phyloP scores from a whole-genome alignment of 2,113 vertebrate species.

The Vulpes vulpes region DNA sequence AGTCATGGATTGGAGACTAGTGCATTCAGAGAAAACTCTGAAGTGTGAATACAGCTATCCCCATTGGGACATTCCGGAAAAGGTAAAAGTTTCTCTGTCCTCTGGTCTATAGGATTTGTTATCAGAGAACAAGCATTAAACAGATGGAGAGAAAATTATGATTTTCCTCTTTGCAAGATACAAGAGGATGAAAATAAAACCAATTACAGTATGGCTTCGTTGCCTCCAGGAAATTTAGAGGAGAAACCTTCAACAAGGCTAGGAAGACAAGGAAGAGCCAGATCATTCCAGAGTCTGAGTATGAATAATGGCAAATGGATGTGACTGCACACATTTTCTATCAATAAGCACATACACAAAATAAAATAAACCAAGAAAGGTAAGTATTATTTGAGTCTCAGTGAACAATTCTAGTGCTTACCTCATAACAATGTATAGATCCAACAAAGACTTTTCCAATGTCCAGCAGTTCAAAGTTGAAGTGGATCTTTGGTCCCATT shows the following conservation, averaged over 20 bases:
- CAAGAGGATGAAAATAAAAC: constrained; percentile 49
- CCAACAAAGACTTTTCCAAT: constrained; percentile 89
- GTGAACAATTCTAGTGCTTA: constrained; percentile 75
- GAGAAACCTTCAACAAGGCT: neutral
- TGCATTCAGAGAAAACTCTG: neutral
- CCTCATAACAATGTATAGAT: constrained; percentile 89
- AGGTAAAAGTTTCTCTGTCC: constrained; percentile 21
- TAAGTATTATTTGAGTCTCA: neutral
- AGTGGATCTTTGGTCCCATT: constrained; percentile 89
- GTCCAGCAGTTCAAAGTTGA: constrained; percentile 88
- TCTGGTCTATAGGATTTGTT: constrained; percentile 43
- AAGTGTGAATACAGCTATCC: constrained; percentile 58
- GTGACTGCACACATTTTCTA: neutral
- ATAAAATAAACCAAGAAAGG: neutral
- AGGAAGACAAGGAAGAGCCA: neutral
- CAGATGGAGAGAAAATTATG: constrained; percentile 70
- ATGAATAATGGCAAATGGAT: neutral
- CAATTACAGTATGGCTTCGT: neutral
- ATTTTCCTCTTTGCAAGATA: constrained; percentile 14
- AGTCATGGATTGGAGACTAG: neutral
- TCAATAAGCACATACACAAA: neutral
- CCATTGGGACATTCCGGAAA: constrained; percentile 66
- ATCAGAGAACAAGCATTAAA: constrained; percentile 45
- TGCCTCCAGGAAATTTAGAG: neutral
- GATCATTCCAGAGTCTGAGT: neutral